Evolutionary conservation across 2,888 invertebrate species (phyloP).

Genomic region (Pyrrhia umbra): DNA sequence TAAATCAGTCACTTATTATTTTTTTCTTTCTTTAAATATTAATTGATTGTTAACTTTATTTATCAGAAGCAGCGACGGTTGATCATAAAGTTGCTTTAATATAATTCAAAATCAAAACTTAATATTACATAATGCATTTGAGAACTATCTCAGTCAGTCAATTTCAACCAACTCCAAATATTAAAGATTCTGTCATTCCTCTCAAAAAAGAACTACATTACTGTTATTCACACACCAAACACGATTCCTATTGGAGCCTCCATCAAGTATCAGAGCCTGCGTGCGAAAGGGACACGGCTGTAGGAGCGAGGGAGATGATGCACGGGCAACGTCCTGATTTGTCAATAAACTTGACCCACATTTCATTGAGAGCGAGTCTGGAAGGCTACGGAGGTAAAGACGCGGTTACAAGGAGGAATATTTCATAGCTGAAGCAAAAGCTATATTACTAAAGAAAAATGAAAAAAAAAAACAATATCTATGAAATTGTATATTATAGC

Average conservation of each 20-base stretch:
- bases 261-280: conserved; percentile 48
- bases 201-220: conserved; percentile 37
- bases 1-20: too few species aligned
- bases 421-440: background rate
- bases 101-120: too few species aligned
- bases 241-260: conserved; percentile 47
- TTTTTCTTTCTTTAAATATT: too few species aligned
- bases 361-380: conserved; percentile 85
- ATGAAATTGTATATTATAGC: too few species aligned
- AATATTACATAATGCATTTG: too few species aligned
- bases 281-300: conserved; percentile 57
- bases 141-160: too few species aligned
- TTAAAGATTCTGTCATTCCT: too few species aligned
- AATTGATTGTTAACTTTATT: too few species aligned
- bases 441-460: too few species aligned
- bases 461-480: too few species aligned
- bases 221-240: conserved; percentile 52
- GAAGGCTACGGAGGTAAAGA: conserved; percentile 70
- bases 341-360: conserved; percentile 90
- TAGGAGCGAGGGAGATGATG: conserved; percentile 56
- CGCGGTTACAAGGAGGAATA: conserved; percentile 55
- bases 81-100: too few species aligned
- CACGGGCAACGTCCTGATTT: conserved; percentile 88
- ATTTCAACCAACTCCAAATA: conserved; percentile 7
- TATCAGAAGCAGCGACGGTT: too few species aligned